A percentile compares a stretch with the other conserved stretches of the same genome.
Evolutionary conservation across 2,888 invertebrate species (phyloP).

Genomic region (Kuschelorhynchus macadamiae): DNA sequence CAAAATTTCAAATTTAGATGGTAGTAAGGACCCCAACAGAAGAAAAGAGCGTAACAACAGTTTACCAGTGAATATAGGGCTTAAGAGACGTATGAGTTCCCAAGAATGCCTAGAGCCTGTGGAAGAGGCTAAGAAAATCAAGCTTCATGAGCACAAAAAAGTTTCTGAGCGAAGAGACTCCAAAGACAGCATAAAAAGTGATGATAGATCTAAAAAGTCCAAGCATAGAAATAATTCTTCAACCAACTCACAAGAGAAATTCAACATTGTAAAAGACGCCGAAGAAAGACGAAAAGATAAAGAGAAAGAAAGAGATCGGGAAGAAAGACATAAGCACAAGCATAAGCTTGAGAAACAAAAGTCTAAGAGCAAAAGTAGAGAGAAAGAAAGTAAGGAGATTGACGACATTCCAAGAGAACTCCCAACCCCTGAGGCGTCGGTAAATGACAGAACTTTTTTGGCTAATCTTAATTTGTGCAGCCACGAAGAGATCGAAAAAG

Average conservation of each 20-base stretch:
- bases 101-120: constrained; percentile 76
- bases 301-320: constrained; percentile 65
- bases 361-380: constrained; percentile 63
- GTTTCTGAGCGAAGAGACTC: constrained; percentile 77
- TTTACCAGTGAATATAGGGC: constrained; percentile 76
- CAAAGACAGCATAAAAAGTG: constrained; percentile 73
- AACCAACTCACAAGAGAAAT: constrained; percentile 71
- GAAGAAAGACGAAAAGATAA: constrained; percentile 60
- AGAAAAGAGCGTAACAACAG: constrained; percentile 76
- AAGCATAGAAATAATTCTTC: constrained; percentile 75
- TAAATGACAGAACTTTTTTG: constrained; percentile 73
- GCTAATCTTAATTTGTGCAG: constrained; percentile 73
- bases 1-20: constrained; percentile 61
- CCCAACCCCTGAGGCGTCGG: constrained; percentile 55
- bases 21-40: constrained; percentile 65
- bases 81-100: constrained; percentile 84
- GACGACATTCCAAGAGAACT: constrained; percentile 8
- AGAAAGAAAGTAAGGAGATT: constrained; percentile 62
- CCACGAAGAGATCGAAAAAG: constrained; percentile 73
- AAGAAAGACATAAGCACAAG: constrained; percentile 63
- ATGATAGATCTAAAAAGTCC: constrained; percentile 65
- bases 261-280: constrained; percentile 64
- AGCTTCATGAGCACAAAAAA: constrained; percentile 71
- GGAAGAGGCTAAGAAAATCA: constrained; percentile 76
- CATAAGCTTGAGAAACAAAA: constrained; percentile 62